These are phyloP conservation scores for Trypoxylus dichotomus DNA, from an alignment of 1,140 invertebrate species.

Conservation along the genomic window DNA sequence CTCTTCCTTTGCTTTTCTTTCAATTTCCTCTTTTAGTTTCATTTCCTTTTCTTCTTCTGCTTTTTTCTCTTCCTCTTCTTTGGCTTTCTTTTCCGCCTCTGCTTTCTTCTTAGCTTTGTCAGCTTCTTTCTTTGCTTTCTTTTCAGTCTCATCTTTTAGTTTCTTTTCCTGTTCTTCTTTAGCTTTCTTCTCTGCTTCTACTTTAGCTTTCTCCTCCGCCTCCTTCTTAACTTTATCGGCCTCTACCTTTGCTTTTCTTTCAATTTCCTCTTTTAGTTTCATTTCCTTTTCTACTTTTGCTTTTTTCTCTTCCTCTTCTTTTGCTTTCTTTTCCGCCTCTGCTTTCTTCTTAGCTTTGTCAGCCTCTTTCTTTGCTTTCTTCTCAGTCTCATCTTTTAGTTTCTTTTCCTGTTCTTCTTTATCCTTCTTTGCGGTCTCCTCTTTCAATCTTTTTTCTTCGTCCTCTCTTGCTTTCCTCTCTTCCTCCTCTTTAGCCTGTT, in stretches of 20 bases:
- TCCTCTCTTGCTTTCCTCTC: constrained; percentile 35
- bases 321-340: constrained; percentile 31
- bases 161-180: constrained; percentile 44
- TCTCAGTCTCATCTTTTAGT: constrained; percentile 36
- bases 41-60: constrained; percentile 42
- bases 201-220: constrained; percentile 42
- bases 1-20: constrained; percentile 45
- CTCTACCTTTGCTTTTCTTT: constrained; percentile 50
- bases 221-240: constrained; percentile 50
- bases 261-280: constrained; percentile 36
- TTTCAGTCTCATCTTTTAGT: constrained; percentile 37
- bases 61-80: constrained; percentile 52
- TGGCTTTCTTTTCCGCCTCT: constrained; percentile 43
- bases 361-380: constrained; percentile 32
- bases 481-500: constrained; percentile 36
- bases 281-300: constrained; percentile 43
- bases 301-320: constrained; percentile 43
- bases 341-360: constrained; percentile 32
- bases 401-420: constrained; percentile 30
- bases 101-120: constrained; percentile 48
- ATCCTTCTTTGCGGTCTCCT: constrained; percentile 27
- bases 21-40: constrained; percentile 45
- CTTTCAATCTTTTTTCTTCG: constrained; percentile 34
- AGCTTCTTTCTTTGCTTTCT: constrained; percentile 41
- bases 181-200: constrained; percentile 39